A percentile compares a stretch with the other conserved stretches of the same genome.
These are phyloP conservation scores for Acrobasis consociella DNA, from an alignment of 2,888 invertebrate species.

Conservation along the genomic window DNA sequence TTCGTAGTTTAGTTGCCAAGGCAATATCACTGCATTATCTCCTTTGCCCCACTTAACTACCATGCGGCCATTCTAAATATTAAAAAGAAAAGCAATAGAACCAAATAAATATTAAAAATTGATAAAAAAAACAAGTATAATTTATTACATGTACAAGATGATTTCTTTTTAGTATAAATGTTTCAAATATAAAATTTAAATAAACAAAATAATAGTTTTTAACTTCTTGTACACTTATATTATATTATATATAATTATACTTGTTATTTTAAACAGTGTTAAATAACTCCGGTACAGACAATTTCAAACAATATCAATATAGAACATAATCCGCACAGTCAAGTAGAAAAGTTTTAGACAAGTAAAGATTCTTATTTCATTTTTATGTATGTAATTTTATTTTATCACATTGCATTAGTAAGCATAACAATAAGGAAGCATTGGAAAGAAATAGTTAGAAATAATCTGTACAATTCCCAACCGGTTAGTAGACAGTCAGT, in stretches of 20 bases:
- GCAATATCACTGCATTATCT: conserved; percentile 77
- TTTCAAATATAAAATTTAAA: too few species aligned
- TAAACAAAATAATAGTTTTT: not conserved
- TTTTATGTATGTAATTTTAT: not conserved
- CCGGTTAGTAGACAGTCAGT: conserved; percentile 24
- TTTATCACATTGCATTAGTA: not conserved
- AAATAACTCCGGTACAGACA: conserved; percentile 21
- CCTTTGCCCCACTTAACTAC: conserved; percentile 81
- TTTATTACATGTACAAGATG: not conserved
- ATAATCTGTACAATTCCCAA: conserved; percentile 21
- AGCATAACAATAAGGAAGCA: not conserved
- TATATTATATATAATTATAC: conserved; percentile 15
- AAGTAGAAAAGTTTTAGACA: not conserved
- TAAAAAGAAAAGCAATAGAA: conserved; percentile 68
- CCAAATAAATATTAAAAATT: conserved; percentile 62
- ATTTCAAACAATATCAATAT: conserved; percentile 14
- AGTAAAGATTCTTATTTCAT: not conserved
- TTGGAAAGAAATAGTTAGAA: conserved; percentile 20
- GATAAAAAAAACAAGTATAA: conserved; percentile 46
- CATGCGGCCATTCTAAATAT: conserved; percentile 78
- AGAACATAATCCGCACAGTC: not conserved
- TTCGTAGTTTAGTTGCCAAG: conserved; percentile 75
- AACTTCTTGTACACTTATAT: not conserved
- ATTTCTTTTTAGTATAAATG: not conserved
- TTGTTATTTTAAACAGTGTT: conserved; percentile 17